phyloP scores from a whole-genome alignment of 2,113 vertebrate genomes.

The Phocoena phocoena region DNA sequence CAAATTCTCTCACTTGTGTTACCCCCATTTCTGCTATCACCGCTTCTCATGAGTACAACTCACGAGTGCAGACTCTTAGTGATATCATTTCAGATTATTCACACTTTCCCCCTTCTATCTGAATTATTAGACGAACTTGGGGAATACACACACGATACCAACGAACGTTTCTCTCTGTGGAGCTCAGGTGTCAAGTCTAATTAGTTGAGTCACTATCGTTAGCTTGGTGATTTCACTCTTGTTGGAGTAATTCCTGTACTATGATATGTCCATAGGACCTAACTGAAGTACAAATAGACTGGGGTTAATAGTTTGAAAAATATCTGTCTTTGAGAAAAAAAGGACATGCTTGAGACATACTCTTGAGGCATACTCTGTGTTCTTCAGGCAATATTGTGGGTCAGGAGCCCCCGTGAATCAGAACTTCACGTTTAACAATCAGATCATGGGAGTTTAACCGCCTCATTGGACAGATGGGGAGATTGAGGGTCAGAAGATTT shows the following conservation, averaged over 20 bases:
- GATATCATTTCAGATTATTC: not conserved
- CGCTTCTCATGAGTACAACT: not conserved
- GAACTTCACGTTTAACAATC: not conserved
- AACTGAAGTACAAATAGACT: not conserved
- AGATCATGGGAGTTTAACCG: not conserved
- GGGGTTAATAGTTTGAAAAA: constrained; percentile 18
- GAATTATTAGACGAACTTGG: not conserved
- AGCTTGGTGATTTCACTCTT: constrained; percentile 1
- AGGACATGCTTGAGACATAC: not conserved
- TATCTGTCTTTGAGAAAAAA: not conserved
- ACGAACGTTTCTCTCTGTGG: not conserved
- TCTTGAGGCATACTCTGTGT: not conserved
- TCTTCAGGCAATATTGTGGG: not conserved
- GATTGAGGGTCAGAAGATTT: not conserved
- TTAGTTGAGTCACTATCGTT: not conserved
- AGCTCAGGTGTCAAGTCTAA: not conserved
- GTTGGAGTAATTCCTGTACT: not conserved
- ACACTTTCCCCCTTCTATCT: not conserved
- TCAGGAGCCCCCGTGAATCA: not conserved
- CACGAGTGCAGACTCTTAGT: not conserved
- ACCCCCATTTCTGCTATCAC: not conserved
- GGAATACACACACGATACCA: not conserved
- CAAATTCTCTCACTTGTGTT: not conserved
- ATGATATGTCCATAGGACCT: not conserved
- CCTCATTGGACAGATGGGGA: not conserved